Evolutionary conservation across 2,113 vertebrate species (phyloP), one percentile per base, ranked within the genome.

Genomic region (Pogona vitticeps): DNA sequence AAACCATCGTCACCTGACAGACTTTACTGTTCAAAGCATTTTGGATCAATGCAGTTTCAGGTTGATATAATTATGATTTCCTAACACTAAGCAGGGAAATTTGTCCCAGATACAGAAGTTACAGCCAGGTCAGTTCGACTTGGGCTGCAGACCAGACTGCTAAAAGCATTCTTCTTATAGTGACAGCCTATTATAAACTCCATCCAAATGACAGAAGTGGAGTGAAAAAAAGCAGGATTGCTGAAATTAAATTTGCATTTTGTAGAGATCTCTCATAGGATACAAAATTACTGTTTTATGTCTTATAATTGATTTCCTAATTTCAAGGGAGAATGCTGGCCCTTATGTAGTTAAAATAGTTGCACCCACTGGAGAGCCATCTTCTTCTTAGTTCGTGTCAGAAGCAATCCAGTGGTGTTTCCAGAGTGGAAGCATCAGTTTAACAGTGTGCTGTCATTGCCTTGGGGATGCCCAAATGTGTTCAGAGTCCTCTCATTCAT

Each of bases 231-330:
- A 91, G 85, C 79, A 82, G 87, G 91, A 71, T 81, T 59, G 86
- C 70, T 1, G 71, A 76, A 91, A 90, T n/a, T 78, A 80, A 85
- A 85, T 79, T 89, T 90, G 88, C 76, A 75, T 80, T 83, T 86
- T 56, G 83, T 65, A 87, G 83, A 92, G 91, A 82, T 84, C 46
- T 23, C 80, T 88, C 91, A 61, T 83, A 80, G 82, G 70, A 84
- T 86, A 14, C 91, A 82, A 91, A 77, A 91, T 75, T 94, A 76
- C 87, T 88, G 75, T 88, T 88, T 80, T 72, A 63, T 59, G 18
- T 65, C 59, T 65, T 28, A 38, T 65, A 80, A 2, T 6, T 18
- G 1, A 56, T 33, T 36, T n/a, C 76, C 3, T 21, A 78, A 78
- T 4, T 59, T 59, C 76, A 78, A n/a, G 58, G n/a, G 9, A n/a